These are phyloP conservation scores for Phortica magna DNA, from an alignment of 2,888 invertebrate species.

Conservation along the genomic window DNA sequence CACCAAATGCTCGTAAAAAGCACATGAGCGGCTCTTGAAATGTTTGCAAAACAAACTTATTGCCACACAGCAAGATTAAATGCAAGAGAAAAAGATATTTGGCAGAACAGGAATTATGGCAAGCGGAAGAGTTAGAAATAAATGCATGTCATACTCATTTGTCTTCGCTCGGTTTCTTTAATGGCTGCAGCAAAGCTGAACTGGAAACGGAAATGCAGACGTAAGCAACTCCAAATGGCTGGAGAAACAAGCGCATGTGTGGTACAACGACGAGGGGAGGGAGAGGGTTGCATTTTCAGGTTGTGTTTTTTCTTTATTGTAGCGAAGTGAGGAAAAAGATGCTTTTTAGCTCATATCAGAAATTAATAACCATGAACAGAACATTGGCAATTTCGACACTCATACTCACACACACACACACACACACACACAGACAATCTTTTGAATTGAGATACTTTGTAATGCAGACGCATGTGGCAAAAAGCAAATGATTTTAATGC, in stretches of 20 bases:
- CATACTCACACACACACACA: neutral
- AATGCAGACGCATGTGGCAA: neutral
- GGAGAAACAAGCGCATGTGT: neutral
- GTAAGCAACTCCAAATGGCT: neutral
- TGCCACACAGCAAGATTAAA: neutral
- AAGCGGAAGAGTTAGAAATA: slow-evolving; percentile 10
- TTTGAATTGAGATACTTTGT: neutral
- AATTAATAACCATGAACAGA: slow-evolving; percentile 43
- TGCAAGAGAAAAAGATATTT: neutral
- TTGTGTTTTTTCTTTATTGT: neutral
- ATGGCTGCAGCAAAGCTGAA: neutral
- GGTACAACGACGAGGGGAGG: neutral
- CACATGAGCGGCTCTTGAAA: neutral
- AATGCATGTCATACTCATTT: slow-evolving; percentile 29
- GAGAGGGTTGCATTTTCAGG: neutral
- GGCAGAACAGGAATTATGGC: neutral
- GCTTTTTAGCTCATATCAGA: slow-evolving; percentile 19
- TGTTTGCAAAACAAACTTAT: neutral
- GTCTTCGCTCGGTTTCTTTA: neutral
- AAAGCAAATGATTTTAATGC: slow-evolving; percentile 28
- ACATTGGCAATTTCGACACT: slow-evolving; percentile 44
- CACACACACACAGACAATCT: slow-evolving; percentile 17
- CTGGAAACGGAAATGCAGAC: slow-evolving; percentile 28
- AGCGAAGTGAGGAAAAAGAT: slow-evolving; percentile 13
- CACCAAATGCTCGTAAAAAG: neutral